These are phyloP conservation scores for Aporrectodea caliginosa DNA, from an alignment of 1,140 invertebrate genomes.

Conservation along the genomic window DNA sequence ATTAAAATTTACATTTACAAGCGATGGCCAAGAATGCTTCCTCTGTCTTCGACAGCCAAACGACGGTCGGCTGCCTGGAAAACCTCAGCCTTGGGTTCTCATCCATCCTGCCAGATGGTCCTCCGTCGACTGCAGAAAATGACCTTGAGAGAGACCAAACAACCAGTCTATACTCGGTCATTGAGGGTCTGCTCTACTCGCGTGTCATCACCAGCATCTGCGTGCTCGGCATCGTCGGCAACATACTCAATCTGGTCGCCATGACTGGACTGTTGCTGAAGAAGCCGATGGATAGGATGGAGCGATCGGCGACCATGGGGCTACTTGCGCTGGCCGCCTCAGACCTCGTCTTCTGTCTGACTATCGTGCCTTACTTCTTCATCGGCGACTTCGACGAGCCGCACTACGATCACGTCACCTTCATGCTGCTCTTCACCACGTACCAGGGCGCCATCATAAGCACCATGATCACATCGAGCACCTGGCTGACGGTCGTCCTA, in stretches of 20 bases:
- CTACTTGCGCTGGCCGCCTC: slow-evolving; percentile 1
- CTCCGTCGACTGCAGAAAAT: too few relatives aligned
- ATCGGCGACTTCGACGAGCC: not conserved
- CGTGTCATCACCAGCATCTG: not conserved
- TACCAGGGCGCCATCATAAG: slow-evolving; percentile 8
- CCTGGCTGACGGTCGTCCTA: not conserved
- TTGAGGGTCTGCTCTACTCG: not conserved
- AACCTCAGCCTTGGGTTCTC: too few relatives aligned
- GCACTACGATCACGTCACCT: not conserved
- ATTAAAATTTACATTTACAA: too few relatives aligned
- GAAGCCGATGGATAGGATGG: slow-evolving; percentile 5
- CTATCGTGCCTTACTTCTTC: not conserved
- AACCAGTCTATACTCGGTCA: not conserved
- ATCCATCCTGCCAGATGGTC: too few relatives aligned
- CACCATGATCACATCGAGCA: slow-evolving; percentile 1
- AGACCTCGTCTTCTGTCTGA: slow-evolving; percentile 17
- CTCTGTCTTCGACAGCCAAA: too few relatives aligned
- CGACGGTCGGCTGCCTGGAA: too few relatives aligned
- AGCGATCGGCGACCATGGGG: not conserved
- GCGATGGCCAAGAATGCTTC: too few relatives aligned
- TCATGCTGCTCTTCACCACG: not conserved
- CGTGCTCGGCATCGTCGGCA: not conserved
- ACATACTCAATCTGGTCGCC: not conserved
- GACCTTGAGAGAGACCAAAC: too few relatives aligned
- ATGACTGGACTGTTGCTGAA: not conserved